Evolutionary conservation across 2,113 vertebrate genomes (phyloP), one percentile per base, ranked within the genome.

Genomic region (Tragelaphus imberbis): DNA sequence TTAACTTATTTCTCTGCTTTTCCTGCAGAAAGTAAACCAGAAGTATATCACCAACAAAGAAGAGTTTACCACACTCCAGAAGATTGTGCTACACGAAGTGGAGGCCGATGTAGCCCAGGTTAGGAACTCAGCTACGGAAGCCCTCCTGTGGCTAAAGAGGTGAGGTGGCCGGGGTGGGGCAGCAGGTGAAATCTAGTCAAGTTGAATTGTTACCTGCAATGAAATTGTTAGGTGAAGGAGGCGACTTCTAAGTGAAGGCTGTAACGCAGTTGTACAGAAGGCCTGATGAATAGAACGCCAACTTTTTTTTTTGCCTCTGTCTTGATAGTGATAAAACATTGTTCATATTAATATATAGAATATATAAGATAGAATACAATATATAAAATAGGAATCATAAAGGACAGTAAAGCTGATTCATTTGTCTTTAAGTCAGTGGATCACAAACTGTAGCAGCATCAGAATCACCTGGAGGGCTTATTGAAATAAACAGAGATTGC

Each of bases 71-170:
- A 99, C 99, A 1, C 99, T 99, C 17, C 99, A 99, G 99, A 99
- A 99, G 98, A 99, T 99, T 1, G 99, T 99, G 94, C 98, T 99
- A 55, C 99, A 99, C 3, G 99, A 99, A 98, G 98, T 99, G 80
- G 98, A 98, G 25, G 98, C 98, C 0, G 98, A 99, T 0, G 99
- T 99, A 4, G 98, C 99, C 8, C 99, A 99, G 97, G 99, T 99
- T 19, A 99, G 99, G 49, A 99, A 99, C 98, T 99, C 99, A 0
- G 99, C 99, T 55, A 99, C 99, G 0, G 99, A 99, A 98, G 99
- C 99, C 44, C 99, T 99, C 91, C 98, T 99, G 95, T 99, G 99
- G 99, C 99, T 99, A 68, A 99, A 99, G 98, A 99, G 99, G 99
- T 99, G 98, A 98, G 97, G 1, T 89, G 16, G 85, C 28, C 3